Base-by-base conservation (phyloP, 1,140 invertebrate species). In the Cydia strobilella region DNA sequence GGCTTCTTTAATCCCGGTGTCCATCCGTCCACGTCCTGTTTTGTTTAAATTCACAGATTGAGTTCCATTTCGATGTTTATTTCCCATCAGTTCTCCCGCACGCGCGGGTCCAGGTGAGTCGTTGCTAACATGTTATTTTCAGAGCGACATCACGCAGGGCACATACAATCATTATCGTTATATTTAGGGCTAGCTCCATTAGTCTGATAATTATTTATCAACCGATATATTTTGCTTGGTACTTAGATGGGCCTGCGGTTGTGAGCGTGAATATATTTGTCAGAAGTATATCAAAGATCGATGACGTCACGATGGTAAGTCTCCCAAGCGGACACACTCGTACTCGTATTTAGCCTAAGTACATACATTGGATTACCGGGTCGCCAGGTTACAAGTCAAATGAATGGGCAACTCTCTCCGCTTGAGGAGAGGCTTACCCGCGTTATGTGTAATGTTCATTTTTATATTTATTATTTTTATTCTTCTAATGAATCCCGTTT, bases 271-370 rank as follows among this genome's bases (percentile, higher is more conserved):
- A 99, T 96, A 97, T 98, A 95, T 98, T 98, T 96, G 96, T 99
- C 94, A 95, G 98, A 95, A 98, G 97, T 96, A 98, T 98, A 95
- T 98, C 97, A 94, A 98, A 98, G 96, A 98, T 99, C 95, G 97
- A 98, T 97, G 98, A 99, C 95, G 97, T 98, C 94, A 98, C 97
- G 87, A 98, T 98, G 98, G 97, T 98, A 98, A 97, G 97, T 97
- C 54, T 59, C 54, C 27, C 90, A 84, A 86, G 86, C 77, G 76
- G 79, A 83, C 86, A 81, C 84, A 86, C 86, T 85, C 84, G 87
- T 80, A 85, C 84, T 81, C 84, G 86, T 83, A 84, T 85, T 77
- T 90, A 91, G 86, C 80, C 75, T 90, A 87, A 86, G 88, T 63
- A 20, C 42, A 72, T 71, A 18, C 31, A 13, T 13, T 83, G 79